A percentile compares a stretch with the other conserved stretches of the same genome.
phyloP scores from a whole-genome alignment of 2,113 vertebrate species.

The Leptobrachium ailaonicum region DNA sequence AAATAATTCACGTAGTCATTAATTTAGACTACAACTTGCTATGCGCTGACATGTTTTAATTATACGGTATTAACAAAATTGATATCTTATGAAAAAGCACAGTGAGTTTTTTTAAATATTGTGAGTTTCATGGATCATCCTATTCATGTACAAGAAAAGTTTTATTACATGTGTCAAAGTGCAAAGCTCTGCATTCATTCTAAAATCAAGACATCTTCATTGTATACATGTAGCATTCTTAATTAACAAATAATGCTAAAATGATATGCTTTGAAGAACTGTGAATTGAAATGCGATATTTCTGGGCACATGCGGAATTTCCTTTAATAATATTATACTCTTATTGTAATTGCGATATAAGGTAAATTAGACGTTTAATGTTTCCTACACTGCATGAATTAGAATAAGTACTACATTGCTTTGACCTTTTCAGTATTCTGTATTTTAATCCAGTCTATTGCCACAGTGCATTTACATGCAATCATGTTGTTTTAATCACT shows the following conservation, averaged over 20 bases:
- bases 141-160: slow-evolving; percentile 80
- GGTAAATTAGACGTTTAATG: slow-evolving; percentile 71
- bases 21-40: slow-evolving; percentile 99
- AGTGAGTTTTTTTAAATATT: slow-evolving; percentile 97
- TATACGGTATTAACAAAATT: slow-evolving; percentile 99
- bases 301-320: slow-evolving; percentile 17
- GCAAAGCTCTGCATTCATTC: slow-evolving; percentile 47
- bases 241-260: slow-evolving; percentile 65
- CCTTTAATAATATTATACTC: slow-evolving; percentile 31
- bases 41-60: slow-evolving; percentile 99
- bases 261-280: slow-evolving; percentile 50
- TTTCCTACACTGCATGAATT: slow-evolving; percentile 71
- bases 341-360: slow-evolving; percentile 57
- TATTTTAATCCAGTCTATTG: slow-evolving; percentile 70
- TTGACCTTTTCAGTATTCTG: slow-evolving; percentile 79
- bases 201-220: slow-evolving; percentile 61
- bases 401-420: slow-evolving; percentile 69
- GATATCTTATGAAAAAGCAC: slow-evolving; percentile 99
- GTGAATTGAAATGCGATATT: slow-evolving; percentile 37
- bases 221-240: slow-evolving; percentile 54
- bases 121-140: slow-evolving; percentile 99
- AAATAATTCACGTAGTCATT: slow-evolving; percentile 99
- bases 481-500: slow-evolving; percentile 38
- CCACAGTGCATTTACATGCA: slow-evolving; percentile 39
- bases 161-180: slow-evolving; percentile 50